Base-by-base conservation (phyloP, 2,888 invertebrate genomes). In the Athalia cordata region DNA sequence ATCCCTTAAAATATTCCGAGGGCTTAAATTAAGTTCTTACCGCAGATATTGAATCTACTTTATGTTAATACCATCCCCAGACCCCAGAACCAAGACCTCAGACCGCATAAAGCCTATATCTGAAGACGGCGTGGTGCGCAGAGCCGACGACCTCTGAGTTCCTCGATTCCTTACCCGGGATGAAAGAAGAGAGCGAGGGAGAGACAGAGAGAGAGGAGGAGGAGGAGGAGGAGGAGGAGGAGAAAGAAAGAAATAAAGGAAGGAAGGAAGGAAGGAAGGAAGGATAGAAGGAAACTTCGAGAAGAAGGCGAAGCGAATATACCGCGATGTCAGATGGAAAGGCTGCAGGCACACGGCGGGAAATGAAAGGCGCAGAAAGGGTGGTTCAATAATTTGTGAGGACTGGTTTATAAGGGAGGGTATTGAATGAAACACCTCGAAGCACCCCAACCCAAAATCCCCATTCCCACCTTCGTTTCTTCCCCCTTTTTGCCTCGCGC, bases 1-100 rank as follows among this genome's bases (percentile, higher is more conserved):
- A 84, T 84, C 81, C 84, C 81, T 83, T 85, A 85, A 86, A 83
- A 88, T 85, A 86, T 87, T 86, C 82, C 82, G 78, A 72, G 83
- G 82, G 85, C 85, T 85, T 84, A 83, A 87, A 87, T 87, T 85
- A 87, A 87, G 86, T 85, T 85, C 85, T 86, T 84, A 79, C 80
- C 80, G 76, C 79, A 83, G 85, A 87, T 87, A 87, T 86, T 86
- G 85, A 86, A 86, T 87, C 85, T 82, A 84, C 84, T 87, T 87
- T 87, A 87, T 87, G 86, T 86, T 87, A 87, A 87, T 87, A 80
- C 82, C 80, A 68, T 80, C 61, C 74, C 52, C 74, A 49, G 59
- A 70, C 57, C 70, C 57, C 70, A 43, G 57, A 45, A 45, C 57
- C 52, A 43, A 57, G 70, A 61, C 47, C 75, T 52, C 62, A 64